phyloP scores from a whole-genome alignment of 1,140 invertebrate species.

The Macrostomum lignano region DNA sequence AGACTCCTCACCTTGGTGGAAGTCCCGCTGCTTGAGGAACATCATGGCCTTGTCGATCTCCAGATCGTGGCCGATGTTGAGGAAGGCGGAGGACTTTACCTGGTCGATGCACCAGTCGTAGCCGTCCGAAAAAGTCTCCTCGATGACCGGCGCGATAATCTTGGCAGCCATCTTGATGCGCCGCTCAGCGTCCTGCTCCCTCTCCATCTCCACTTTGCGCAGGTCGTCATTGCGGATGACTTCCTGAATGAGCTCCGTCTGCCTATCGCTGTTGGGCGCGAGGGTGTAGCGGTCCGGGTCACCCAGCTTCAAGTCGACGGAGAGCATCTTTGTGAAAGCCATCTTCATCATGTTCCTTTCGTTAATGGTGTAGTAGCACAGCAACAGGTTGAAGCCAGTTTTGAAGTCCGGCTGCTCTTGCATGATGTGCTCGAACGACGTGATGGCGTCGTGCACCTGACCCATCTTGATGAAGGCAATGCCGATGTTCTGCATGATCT shows the following conservation, averaged over 20 bases:
- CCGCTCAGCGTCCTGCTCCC: constrained; percentile 45
- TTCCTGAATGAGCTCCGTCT: constrained; percentile 41
- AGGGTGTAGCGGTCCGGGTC: constrained; percentile 47
- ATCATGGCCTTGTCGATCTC: constrained; percentile 76
- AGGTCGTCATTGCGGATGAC: constrained; percentile 50
- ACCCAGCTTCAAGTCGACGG: constrained; percentile 51
- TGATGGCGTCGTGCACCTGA: constrained; percentile 71
- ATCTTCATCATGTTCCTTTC: constrained; percentile 77
- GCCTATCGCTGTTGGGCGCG: constrained; percentile 38
- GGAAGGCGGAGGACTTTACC: constrained; percentile 37
- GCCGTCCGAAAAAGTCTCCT: constrained; percentile 44
- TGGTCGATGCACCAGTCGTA: constrained; percentile 33
- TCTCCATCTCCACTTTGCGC: constrained; percentile 38
- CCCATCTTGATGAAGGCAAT: constrained; percentile 76
- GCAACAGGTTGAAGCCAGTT: constrained; percentile 53
- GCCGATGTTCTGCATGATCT: constrained; percentile 94
- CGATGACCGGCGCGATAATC: constrained; percentile 55
- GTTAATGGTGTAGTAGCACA: constrained; percentile 68
- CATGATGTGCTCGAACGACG: constrained; percentile 91
- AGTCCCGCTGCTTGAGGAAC: constrained; percentile 52
- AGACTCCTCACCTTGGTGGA: constrained; percentile 35
- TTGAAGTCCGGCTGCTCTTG: constrained; percentile 64
- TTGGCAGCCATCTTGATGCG: constrained; percentile 63
- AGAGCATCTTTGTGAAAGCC: constrained; percentile 58
- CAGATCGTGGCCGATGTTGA: constrained; percentile 46